These are phyloP conservation scores for Chelonus formosanus DNA, from an alignment of 2,888 invertebrate species.

Conservation along the genomic window DNA sequence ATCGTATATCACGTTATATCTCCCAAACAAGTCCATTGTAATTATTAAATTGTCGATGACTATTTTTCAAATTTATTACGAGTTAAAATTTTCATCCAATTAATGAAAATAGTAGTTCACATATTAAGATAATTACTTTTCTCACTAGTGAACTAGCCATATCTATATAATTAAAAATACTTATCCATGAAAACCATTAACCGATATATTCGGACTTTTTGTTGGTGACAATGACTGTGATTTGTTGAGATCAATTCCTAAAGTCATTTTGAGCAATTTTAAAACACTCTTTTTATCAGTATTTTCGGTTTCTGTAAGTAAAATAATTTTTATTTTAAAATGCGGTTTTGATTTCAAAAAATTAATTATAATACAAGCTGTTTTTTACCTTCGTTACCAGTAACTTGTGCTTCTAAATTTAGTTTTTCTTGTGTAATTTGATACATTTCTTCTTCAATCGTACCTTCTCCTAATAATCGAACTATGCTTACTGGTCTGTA, in stretches of 20 bases:
- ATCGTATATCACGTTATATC: too few relatives aligned
- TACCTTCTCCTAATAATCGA: slow-evolving; percentile 83
- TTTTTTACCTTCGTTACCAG: slow-evolving; percentile 69
- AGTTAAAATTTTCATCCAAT: too few relatives aligned
- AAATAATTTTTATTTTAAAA: not conserved
- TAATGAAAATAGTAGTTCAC: too few relatives aligned
- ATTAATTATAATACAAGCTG: slow-evolving; percentile 1
- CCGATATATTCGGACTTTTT: slow-evolving; percentile 45
- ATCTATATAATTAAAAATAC: too few relatives aligned
- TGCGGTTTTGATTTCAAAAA: not conserved
- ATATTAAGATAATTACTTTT: too few relatives aligned
- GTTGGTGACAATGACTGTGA: slow-evolving; percentile 46
- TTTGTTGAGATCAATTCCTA: slow-evolving; percentile 69
- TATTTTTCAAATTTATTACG: too few relatives aligned
- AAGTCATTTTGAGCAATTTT: slow-evolving; percentile 79
- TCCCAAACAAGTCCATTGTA: too few relatives aligned
- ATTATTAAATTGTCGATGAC: too few relatives aligned
- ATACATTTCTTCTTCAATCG: slow-evolving; percentile 93
- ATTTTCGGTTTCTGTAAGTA: slow-evolving; percentile 73
- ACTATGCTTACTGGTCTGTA: slow-evolving; percentile 85
- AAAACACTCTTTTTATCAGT: slow-evolving; percentile 82
- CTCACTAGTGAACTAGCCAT: too few relatives aligned
- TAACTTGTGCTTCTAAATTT: slow-evolving; percentile 88
- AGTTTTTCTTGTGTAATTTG: slow-evolving; percentile 91
- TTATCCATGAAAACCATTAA: too few relatives aligned